phyloP scores from a whole-genome alignment of 2,113 vertebrate genomes.

The Triplophysa tibetana region DNA sequence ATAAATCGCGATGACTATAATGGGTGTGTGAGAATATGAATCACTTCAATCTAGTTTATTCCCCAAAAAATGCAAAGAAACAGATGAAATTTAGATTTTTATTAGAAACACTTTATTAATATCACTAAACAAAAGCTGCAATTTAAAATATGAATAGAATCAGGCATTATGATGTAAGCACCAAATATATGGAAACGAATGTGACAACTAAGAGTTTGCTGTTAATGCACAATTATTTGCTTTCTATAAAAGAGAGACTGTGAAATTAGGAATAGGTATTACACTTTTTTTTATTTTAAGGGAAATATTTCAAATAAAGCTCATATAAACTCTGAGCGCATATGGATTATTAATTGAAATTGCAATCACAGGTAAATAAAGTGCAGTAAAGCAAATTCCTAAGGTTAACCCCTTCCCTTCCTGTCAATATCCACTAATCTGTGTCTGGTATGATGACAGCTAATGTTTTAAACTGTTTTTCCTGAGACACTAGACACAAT shows the following conservation, averaged over 20 bases:
- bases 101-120: constrained; percentile 75
- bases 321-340: background rate
- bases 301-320: background rate
- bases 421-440: background rate
- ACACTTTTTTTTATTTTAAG: background rate
- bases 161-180: constrained; percentile 74
- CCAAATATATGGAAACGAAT: constrained; percentile 64
- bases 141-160: constrained; percentile 67
- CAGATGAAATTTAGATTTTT: constrained; percentile 52
- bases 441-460: background rate
- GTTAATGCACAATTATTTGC: constrained; percentile 76
- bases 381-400: background rate
- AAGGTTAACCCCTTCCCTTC: background rate
- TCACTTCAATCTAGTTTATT: no score
- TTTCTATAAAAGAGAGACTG: constrained; percentile 46
- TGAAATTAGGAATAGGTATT: constrained; percentile 7
- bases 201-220: constrained; percentile 56
- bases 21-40: no score
- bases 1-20: no score
- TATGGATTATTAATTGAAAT: background rate
- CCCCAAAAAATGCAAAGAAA: background rate
- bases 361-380: background rate
- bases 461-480: constrained; percentile 21
- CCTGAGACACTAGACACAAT: constrained; percentile 50
- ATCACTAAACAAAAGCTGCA: constrained; percentile 71